Evolutionary conservation across 2,888 invertebrate genomes (phyloP), one percentile per base, ranked within the genome.

Genomic region (Empis stercorea): DNA sequence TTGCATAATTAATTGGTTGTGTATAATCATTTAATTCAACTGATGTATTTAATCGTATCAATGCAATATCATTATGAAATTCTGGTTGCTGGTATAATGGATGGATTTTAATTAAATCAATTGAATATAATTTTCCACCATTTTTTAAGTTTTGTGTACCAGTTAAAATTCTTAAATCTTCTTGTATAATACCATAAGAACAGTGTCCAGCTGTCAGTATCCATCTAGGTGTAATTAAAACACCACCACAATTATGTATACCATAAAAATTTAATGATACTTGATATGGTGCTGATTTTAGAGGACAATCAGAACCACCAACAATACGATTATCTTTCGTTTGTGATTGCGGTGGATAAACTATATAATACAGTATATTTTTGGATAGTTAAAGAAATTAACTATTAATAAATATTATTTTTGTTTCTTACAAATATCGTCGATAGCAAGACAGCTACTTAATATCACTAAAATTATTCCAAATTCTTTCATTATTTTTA

Each of bases 51-150:
- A 84, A 66, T 56, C 76, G 75, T 5, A 86, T 58, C 3, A 86
- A 60, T 1, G 82, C 84, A 48, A 86, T 81, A 55, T 86, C 85
- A 58, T 85, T 77, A 44, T 67, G 62, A 41, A 63, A 66, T 27
- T 60, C 30, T 1, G 68, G 66, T 40, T 59, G 52, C 48, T 68
- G 65, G 44, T 62, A 65, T 30, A 60, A 59, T 30, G 61, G 61
- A 34, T 67, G 68, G 0, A 57, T 20, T 3, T 57, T 48, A 1
- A 68, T 56, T 4, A 58, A 56, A 7, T 60, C 57, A 3, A 59
- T 56, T 5, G 55, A 51, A 39, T 66, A 65, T 27, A 55, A 48
- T 52, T 57, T 58, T 9, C 59, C 62, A 1, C 45, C 48, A 1
- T 47, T 50, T 41, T 56, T 57, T 57, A 66, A 61, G 15, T 64